phyloP scores from a whole-genome alignment of 1,140 invertebrate genomes.

The Sarcophaga bullata region DNA sequence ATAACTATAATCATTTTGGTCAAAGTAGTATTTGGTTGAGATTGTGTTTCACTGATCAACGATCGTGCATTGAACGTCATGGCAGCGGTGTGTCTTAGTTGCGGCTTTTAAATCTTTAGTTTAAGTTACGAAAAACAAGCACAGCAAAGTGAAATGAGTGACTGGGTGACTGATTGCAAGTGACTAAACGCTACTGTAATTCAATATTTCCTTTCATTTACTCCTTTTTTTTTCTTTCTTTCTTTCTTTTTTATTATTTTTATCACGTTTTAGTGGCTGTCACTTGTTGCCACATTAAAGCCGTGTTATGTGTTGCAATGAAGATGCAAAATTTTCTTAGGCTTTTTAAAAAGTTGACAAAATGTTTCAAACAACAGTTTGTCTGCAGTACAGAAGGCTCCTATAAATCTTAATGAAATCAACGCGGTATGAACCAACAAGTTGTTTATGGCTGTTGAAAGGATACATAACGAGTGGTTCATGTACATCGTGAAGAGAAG shows the following conservation, averaged over 20 bases:
- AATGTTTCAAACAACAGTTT: slow-evolving; percentile 6
- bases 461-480: no score
- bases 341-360: neutral
- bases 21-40: no score
- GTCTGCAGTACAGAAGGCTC: neutral
- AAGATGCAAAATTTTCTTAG: neutral
- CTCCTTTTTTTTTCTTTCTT: no score
- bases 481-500: no score
- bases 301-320: neutral
- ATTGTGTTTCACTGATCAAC: neutral
- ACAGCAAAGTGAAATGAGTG: neutral
- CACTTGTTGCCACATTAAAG: no score
- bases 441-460: no score
- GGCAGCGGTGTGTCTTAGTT: neutral
- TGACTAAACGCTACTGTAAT: slow-evolving; percentile 19
- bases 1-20: neutral
- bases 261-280: no score
- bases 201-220: neutral
- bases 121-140: neutral
- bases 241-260: no score
- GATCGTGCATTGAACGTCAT: neutral
- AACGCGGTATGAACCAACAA: no score
- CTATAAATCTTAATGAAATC: no score
- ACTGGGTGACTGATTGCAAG: slow-evolving; percentile 5
- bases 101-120: neutral